These are phyloP conservation scores for Thaumatotibia leucotreta DNA, from an alignment of 1,140 invertebrate species.

Conservation along the genomic window DNA sequence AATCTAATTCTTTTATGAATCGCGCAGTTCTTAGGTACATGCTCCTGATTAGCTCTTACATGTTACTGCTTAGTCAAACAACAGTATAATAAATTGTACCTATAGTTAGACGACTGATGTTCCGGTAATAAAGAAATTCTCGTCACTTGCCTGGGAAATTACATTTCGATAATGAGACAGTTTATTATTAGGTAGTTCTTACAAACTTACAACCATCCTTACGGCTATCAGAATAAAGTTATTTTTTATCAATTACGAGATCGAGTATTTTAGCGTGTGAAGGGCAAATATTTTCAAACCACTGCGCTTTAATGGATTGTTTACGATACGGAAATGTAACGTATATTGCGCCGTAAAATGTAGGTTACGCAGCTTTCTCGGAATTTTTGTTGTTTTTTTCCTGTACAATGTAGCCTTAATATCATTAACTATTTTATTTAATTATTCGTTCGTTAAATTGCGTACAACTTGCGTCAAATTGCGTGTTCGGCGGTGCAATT, in stretches of 20 bases:
- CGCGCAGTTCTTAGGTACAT: too few species aligned
- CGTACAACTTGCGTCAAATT: background rate
- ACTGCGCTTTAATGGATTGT: background rate
- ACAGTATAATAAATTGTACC: too few species aligned
- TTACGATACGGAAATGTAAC: background rate
- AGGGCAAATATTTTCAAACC: conserved; percentile 2
- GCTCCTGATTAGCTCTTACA: too few species aligned
- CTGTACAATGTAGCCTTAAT: background rate
- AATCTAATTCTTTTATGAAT: too few species aligned
- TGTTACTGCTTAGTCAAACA: too few species aligned
- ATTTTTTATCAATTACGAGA: background rate
- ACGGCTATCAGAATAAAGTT: background rate
- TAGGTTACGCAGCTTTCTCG: background rate
- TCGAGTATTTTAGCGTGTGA: background rate
- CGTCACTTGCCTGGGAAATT: too few species aligned
- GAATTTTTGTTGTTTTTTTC: background rate
- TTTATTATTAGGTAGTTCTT: background rate
- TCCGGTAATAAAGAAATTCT: too few species aligned
- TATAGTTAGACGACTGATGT: too few species aligned
- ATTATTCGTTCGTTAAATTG: background rate
- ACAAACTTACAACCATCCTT: background rate
- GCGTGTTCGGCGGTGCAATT: too few species aligned
- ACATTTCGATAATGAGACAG: too few species aligned
- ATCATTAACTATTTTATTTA: background rate
- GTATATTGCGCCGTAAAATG: background rate